Base-by-base conservation (phyloP, 2,797 vertebrate species). In the Balearica regulorum region DNA sequence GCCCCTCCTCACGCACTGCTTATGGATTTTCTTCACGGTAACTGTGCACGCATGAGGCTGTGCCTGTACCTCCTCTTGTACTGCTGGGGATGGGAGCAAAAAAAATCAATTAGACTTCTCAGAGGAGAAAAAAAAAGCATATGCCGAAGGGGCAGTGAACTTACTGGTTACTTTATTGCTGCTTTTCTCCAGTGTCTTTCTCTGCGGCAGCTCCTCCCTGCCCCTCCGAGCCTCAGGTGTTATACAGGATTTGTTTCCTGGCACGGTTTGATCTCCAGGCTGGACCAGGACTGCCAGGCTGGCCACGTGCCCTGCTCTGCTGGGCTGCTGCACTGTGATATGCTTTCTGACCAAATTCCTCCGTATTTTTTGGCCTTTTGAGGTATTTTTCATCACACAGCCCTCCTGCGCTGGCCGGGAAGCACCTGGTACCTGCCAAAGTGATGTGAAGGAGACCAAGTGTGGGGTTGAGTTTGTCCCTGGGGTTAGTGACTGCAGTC, bases 1-100 rank as follows among this genome's bases (percentile, higher is more conserved):
- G 6, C 25, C 8, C 9, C 10, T 62, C 21, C 57, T 41, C 65
- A 43, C 1, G 0, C 26, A 49, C 16, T 31, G 1, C 8, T 28
- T n/a, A 5, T 2, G 25, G 64, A 48, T 82, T 90, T 87, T 69
- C 37, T 41, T 46, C 66, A 11, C 0, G 0, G 24, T 4, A 7
- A 11, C 35, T 4, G 6, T 3, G 39, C 68, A 57, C 76, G 58
- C 46, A 15, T 5, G 19, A 69, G 54, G 61, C 39, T 33, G 35
- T 43, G 19, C 70, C 39, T 35, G 39, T 26, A 46, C 51, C 29
- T 73, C 51, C 43, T 58, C 49, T 55, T 43, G 35, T 26, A 37
- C 41, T 31, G 43, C 87, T 62, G 82, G 44, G 46, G 48, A 29
- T 0, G 2, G 29, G 39, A 62, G 66, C 46, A 51, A 77, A 72